Base-by-base conservation (phyloP, 2,113 vertebrate species). In the Porphyrio hochstetteri region DNA sequence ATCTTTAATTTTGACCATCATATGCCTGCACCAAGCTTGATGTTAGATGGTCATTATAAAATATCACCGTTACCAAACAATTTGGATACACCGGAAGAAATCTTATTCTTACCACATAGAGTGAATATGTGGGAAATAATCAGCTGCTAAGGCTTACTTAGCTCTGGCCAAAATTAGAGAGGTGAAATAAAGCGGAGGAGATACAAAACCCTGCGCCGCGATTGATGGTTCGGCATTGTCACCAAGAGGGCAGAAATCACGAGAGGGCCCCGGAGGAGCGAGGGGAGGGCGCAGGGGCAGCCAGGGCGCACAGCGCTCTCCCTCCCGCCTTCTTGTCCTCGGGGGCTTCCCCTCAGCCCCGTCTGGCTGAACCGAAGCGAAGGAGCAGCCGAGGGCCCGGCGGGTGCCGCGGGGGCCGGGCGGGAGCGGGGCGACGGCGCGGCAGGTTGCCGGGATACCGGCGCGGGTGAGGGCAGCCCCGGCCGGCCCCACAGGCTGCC, bases 261-360 rank as follows among this genome's bases (percentile, higher is more conserved):
- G 2, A 3, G 1, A 2, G 52, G 79, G 11, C 36, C 6, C 24
- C 7, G 55, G 36, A 1, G 38, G 29, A 13, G 6, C 11, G 7
- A 1, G 42, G 9, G 59, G 50, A 11, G 2, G 44, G 57, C 29
- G 13, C 33, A 10, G 8, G 28, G 23, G 53, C 8, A 10, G 42
- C 36, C 31, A 2, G 42, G 36, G 21, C 25, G 17, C 48, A 7
- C 20, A 4, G 28, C 67, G 42, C 44, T 14, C 42, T 29, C 36
- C 20, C 63, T 40, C 63, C 6, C 8, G 13, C 35, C 72, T 21
- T 11, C 81, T 42, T 28, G 38, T 7, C 64, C 63, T 15, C 17
- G 60, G 78, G 29, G 55, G 36, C 53, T 76, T 59, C 53, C 59
- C 48, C 61, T 44, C 48, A 12, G 28, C 4, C 53, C 55, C 8